Conservation (phyloP, 1,140 invertebrate genomes). For the Drosophila sechellia region DNA sequence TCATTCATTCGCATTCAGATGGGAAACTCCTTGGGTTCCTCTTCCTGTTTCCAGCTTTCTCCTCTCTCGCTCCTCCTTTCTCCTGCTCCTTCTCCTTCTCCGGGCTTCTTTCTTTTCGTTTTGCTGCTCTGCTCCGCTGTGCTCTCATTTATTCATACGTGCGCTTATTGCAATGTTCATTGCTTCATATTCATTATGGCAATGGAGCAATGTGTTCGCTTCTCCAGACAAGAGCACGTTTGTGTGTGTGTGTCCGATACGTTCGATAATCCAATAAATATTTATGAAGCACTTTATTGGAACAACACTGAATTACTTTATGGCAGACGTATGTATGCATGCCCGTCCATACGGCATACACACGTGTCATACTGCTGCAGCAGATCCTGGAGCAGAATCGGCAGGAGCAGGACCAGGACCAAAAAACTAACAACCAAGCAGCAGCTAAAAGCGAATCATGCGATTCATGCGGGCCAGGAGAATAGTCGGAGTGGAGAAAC, state of each 20-base stretch:
- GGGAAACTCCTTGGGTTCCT: conserved; percentile 21
- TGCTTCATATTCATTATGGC: conserved; percentile 80
- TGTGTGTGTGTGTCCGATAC: conserved; percentile 47
- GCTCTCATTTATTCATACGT: conserved; percentile 80
- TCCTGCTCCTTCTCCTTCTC: background rate
- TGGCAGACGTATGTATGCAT: conserved; percentile 52
- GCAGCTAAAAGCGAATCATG: background rate
- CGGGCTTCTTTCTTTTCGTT: conserved; percentile 27
- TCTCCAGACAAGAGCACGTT: conserved; percentile 29
- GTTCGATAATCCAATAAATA: conserved; percentile 83
- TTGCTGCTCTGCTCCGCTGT: conserved; percentile 48
- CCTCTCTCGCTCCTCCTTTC: background rate
- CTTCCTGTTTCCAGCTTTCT: background rate
- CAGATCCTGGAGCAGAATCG: conserved; percentile 12
- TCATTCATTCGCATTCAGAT: conserved; percentile 47
- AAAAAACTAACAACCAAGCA: conserved; percentile 33
- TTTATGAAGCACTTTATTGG: conserved; percentile 83
- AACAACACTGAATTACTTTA: conserved; percentile 83
- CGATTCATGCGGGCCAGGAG: conserved; percentile 24
- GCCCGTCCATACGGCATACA: conserved; percentile 1
- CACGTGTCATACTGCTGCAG: conserved; percentile 28
- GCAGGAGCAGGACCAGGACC: conserved; percentile 21
- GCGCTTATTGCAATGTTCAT: conserved; percentile 82
- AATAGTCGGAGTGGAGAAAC: conserved; percentile 11
- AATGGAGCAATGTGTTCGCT: conserved; percentile 67